Evolutionary conservation across 2,113 vertebrate species (phyloP), one percentile per base, ranked within the genome.

Genomic region (Coturnix japonica): DNA sequence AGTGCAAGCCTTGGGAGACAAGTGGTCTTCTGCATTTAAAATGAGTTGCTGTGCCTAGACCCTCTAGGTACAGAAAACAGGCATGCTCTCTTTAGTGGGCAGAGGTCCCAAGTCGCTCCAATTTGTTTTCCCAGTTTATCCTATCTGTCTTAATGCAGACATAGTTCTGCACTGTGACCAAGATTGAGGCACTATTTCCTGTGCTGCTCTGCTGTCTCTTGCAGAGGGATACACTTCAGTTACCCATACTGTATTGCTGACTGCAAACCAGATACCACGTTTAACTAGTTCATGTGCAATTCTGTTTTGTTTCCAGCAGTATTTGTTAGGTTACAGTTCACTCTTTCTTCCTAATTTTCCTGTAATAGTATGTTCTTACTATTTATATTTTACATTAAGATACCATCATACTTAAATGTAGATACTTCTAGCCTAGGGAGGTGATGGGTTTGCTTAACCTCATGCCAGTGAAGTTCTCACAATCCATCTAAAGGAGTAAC

Each of bases 201-300:
- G 33, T 25, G 44, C 61, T 56, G 43, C 51, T 77, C 13, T 57
- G 49, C 72, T 77, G 19, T 28, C 59, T 85, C 60, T 64, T 54
- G 30, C 47, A 87, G 54, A 49, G 46, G 65, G 37, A 7, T 35
- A 66, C 16, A 1, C 28, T 46, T 51, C 46, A 39, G 47, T 17
- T 44, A 46, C 74, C 60, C 0, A 0, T 17, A 13, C 31, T 9
- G 0, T 21, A 28, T 13, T 43, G 41, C 47, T 0, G 1, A 5
- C 35, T 43, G 22, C 22, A 25, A 78, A 64, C 28, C 31, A 71
- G 56, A 35, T 49, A 74, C 3, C 5, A 13, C 22, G 8, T 33
- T 43, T 74, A 3, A 64, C 49, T 66, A 4, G 1, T 67, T 77
- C 54, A 53, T 15, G 81, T 83, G 56, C 13, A 39, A 44, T 74